Percentiles rank a stretch among this genome's conserved stretches.
phyloP scores from a whole-genome alignment of 2,888 invertebrate genomes.

The Drosophila leonis region DNA sequence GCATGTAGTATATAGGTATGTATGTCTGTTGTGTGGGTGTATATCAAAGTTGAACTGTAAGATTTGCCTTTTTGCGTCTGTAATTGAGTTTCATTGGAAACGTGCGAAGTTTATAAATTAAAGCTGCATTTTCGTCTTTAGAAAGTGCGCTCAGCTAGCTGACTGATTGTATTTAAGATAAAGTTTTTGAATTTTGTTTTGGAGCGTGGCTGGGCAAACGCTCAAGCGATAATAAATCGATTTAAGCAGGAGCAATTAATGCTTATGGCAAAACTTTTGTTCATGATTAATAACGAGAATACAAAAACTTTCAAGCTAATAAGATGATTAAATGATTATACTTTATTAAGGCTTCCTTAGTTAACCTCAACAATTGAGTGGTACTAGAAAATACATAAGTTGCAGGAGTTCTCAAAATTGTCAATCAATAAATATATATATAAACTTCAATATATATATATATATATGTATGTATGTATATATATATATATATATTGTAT shows the following conservation, averaged over 20 bases:
- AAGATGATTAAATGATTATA: conserved; percentile 24
- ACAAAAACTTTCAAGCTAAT: conserved; percentile 27
- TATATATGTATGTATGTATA: too few species aligned
- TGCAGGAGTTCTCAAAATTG: neutral
- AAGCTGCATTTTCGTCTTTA: conserved; percentile 19
- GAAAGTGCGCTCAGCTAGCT: conserved; percentile 6
- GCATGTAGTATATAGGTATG: neutral
- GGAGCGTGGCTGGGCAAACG: conserved; percentile 11
- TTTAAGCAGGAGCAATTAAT: conserved; percentile 45
- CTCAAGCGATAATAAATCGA: conserved; percentile 45
- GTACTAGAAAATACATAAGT: neutral
- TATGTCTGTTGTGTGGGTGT: neutral
- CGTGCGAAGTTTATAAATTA: conserved; percentile 61
- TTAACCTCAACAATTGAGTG: neutral
- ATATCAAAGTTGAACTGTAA: conserved; percentile 41
- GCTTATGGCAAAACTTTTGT: conserved; percentile 37
- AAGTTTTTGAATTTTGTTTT: conserved; percentile 29
- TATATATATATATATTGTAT: too few species aligned
- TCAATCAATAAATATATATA: neutral
- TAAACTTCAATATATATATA: too few species aligned
- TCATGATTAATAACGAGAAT: conserved; percentile 25
- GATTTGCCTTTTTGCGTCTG: conserved; percentile 49
- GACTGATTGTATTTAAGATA: conserved; percentile 19
- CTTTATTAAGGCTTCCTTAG: neutral
- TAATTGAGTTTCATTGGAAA: conserved; percentile 69